phyloP scores from a whole-genome alignment of 2,888 invertebrate species.

The Cerastis rubricosa region DNA sequence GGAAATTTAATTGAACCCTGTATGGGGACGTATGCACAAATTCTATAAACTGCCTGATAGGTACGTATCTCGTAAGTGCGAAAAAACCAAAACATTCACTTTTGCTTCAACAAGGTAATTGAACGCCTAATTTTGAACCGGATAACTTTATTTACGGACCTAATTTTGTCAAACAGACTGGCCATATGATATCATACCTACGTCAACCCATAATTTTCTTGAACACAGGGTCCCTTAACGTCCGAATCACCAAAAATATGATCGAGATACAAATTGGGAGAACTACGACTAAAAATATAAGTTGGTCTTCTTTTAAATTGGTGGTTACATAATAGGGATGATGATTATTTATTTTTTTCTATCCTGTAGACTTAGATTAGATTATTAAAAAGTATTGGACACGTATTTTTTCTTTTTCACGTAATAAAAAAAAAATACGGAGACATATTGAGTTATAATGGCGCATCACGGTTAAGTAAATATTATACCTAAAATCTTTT shows the following conservation, averaged over 20 bases:
- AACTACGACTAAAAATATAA: not conserved
- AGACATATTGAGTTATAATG: no score
- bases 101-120: slow-evolving; percentile 27
- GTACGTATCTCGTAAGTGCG: not conserved
- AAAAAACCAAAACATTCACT: not conserved
- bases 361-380: no score
- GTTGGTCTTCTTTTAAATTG: not conserved
- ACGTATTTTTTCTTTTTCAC: no score
- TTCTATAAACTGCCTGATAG: not conserved
- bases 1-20: not conserved
- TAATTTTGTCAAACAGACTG: slow-evolving; percentile 14
- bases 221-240: not conserved
- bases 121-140: slow-evolving; percentile 29
- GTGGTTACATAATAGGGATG: no score
- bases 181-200: not conserved
- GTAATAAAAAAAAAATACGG: no score
- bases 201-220: not conserved
- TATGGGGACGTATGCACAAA: not conserved
- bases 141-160: slow-evolving; percentile 19
- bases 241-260: not conserved
- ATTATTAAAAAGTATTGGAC: no score
- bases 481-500: no score
- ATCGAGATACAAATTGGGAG: not conserved
- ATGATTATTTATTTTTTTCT: no score
- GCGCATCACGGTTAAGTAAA: no score